These are phyloP conservation scores for Pipistrellus pipistrellus DNA, from an alignment of 2,797 vertebrate species.

Conservation along the genomic window DNA sequence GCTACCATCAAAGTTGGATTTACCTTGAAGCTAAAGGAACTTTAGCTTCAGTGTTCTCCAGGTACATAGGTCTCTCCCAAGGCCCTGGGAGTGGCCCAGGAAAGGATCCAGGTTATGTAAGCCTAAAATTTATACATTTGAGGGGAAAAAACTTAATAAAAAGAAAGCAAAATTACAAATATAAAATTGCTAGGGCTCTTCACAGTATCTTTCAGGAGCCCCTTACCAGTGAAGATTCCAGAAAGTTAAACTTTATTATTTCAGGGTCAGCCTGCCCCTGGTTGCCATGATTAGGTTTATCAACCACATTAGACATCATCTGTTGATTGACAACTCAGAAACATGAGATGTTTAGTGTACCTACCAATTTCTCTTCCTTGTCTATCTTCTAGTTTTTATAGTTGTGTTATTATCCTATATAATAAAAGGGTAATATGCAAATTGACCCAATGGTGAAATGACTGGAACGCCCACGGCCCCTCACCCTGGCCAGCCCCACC, in stretches of 20 bases:
- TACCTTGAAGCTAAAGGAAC: neutral
- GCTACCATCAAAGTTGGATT: neutral
- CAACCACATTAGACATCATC: neutral
- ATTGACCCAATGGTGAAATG: too few species aligned
- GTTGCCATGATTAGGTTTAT: neutral
- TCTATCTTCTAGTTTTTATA: neutral
- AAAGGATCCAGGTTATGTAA: neutral
- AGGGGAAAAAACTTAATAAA: neutral
- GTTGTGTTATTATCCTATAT: neutral
- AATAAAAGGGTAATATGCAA: too few species aligned
- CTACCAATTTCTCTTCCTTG: neutral
- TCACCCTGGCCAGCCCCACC: too few species aligned
- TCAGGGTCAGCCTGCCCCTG: neutral
- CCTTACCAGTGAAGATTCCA: neutral
- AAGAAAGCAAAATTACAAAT: neutral
- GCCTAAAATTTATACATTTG: neutral
- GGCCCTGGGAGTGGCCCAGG: neutral
- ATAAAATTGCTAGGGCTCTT: neutral
- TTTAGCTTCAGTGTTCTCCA: neutral
- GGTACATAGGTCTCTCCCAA: neutral
- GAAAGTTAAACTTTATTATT: neutral
- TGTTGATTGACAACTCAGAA: neutral
- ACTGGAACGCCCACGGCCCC: too few species aligned
- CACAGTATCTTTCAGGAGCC: neutral
- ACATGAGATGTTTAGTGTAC: neutral